These are phyloP conservation scores for Drosophila prostipennis DNA, from an alignment of 2,888 invertebrate species.

Conservation along the genomic window DNA sequence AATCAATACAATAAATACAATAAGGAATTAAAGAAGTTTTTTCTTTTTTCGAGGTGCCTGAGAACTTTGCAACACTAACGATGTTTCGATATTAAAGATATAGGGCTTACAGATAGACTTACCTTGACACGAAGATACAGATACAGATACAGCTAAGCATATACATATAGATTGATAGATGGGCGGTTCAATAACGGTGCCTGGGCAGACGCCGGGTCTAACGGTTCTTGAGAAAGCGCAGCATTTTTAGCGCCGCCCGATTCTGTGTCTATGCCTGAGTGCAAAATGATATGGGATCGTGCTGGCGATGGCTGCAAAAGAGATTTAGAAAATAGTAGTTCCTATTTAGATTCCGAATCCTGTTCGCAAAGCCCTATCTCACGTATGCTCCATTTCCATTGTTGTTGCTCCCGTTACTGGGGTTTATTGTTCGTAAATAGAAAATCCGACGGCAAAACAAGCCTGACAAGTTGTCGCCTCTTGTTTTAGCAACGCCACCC, in stretches of 20 bases:
- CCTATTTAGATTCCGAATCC: conserved; percentile 37
- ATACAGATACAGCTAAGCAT: conserved; percentile 19
- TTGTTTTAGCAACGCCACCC: conserved; percentile 48
- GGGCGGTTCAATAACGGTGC: conserved; percentile 46
- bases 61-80: conserved; percentile 69
- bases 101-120: conserved; percentile 40
- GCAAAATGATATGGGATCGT: conserved; percentile 58
- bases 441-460: conserved; percentile 39
- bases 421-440: conserved; percentile 25
- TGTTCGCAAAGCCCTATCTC: conserved; percentile 16
- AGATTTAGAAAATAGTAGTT: conserved; percentile 32
- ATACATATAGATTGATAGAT: conserved; percentile 49
- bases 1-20: conserved; percentile 1
- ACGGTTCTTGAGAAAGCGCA: conserved; percentile 71
- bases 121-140: conserved; percentile 60
- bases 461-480: conserved; percentile 46
- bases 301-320: conserved; percentile 57
- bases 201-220: conserved; percentile 47
- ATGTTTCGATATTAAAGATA: conserved; percentile 10
- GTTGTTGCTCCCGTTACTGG: conserved; percentile 30
- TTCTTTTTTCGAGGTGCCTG: conserved; percentile 22
- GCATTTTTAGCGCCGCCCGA: conserved; percentile 60
- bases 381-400: conserved; percentile 74
- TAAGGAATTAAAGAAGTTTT: not conserved
- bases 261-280: conserved; percentile 36